These are phyloP conservation scores for Naso thynnoides DNA, from an alignment of 2,797 vertebrate species.

Conservation along the genomic window DNA sequence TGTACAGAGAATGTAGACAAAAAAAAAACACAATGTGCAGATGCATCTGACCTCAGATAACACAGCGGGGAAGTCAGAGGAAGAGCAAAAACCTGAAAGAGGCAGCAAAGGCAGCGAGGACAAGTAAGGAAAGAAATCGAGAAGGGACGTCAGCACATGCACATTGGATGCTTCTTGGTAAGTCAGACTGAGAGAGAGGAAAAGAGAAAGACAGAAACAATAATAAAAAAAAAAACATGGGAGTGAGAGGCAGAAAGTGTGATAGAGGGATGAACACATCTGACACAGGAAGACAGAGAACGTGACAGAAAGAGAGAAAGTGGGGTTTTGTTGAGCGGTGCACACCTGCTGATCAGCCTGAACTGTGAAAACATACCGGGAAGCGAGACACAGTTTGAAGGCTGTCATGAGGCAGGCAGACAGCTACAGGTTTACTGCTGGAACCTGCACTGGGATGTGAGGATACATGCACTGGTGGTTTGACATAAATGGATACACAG, in stretches of 20 bases:
- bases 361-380: slow-evolving; percentile 52
- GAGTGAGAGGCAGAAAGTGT: slow-evolving; percentile 8
- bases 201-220: slow-evolving; percentile 20
- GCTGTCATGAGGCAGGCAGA: slow-evolving; percentile 38
- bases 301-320: slow-evolving; percentile 68
- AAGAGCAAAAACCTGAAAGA: slow-evolving; percentile 15
- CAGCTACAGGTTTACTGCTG: slow-evolving; percentile 56
- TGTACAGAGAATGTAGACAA: slow-evolving; percentile 37
- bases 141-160: slow-evolving; percentile 3
- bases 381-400: slow-evolving; percentile 54
- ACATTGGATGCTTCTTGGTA: slow-evolving; percentile 42
- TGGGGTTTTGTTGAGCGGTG: slow-evolving; percentile 51
- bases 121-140: slow-evolving; percentile 16
- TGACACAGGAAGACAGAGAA: slow-evolving; percentile 64
- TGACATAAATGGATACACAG: slow-evolving; percentile 85
- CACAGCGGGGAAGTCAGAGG: slow-evolving; percentile 13
- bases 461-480: slow-evolving; percentile 78
- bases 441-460: slow-evolving; percentile 72
- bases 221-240: slow-evolving; percentile 24
- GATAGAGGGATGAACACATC: slow-evolving; percentile 47
- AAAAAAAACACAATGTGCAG: slow-evolving; percentile 36
- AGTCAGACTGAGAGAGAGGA: slow-evolving; percentile 22
- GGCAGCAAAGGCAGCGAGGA: slow-evolving; percentile 11
- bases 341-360: slow-evolving; percentile 65
- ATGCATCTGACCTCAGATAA: slow-evolving; percentile 6